A percentile compares a stretch with the other conserved stretches of the same genome.
Evolutionary conservation across 2,888 invertebrate genomes (phyloP).

Genomic region (Epinotia nisella): DNA sequence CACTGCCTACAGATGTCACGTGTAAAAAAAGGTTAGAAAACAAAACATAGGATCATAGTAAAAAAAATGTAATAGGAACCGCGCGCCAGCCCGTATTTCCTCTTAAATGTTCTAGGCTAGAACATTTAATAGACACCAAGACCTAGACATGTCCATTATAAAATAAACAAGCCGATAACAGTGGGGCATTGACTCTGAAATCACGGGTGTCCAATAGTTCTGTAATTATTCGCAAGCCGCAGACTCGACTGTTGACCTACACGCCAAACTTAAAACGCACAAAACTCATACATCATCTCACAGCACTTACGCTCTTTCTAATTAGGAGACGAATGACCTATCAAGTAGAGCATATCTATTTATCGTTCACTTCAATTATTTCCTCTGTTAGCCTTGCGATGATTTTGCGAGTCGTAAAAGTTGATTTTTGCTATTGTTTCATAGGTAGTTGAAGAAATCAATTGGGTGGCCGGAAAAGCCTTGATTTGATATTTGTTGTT

Average conservation of each 20-base stretch:
- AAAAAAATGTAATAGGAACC: no score
- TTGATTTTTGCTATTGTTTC: constrained; percentile 47
- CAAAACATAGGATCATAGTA: no score
- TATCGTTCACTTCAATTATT: constrained; percentile 72
- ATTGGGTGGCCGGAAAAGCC: not conserved
- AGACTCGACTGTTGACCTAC: constrained; percentile 70
- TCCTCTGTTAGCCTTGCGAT: constrained; percentile 63
- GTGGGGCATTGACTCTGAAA: constrained; percentile 75
- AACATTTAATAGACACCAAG: constrained; percentile 26
- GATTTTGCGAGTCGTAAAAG: constrained; percentile 57
- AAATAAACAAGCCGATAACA: constrained; percentile 34
- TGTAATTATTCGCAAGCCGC: constrained; percentile 67
- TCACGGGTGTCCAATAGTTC: constrained; percentile 75
- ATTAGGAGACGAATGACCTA: constrained; percentile 59
- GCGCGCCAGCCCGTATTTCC: no score
- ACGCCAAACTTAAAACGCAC: constrained; percentile 49
- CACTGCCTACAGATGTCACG: no score
- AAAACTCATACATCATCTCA: not conserved
- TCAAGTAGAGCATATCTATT: constrained; percentile 72
- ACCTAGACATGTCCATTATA: constrained; percentile 25
- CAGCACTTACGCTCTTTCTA: constrained; percentile 5
- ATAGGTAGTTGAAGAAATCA: constrained; percentile 19
- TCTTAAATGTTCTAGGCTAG: constrained; percentile 5
- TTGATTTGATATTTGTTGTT: constrained; percentile 3
- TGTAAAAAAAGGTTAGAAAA: no score